Conservation (phyloP, 2,797 vertebrate species). For the Prionace glauca region DNA sequence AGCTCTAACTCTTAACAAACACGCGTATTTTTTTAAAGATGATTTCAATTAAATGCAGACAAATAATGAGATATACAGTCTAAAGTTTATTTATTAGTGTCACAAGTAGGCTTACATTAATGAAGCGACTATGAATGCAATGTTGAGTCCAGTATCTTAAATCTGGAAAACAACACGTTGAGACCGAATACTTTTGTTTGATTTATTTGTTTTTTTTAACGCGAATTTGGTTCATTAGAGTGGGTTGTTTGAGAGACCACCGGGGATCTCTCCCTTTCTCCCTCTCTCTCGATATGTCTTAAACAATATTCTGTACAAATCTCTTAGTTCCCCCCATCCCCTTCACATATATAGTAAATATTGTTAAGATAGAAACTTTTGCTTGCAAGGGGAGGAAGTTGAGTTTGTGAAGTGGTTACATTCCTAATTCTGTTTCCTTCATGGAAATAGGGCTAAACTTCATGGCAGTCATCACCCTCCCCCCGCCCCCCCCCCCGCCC, state of each 20-base stretch:
- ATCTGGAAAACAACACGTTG: too few relatives aligned
- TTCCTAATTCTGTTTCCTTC: background rate
- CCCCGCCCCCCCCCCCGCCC: background rate
- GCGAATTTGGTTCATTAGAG: background rate
- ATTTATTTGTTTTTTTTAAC: too few relatives aligned
- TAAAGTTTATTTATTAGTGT: too few relatives aligned
- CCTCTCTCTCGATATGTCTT: too few relatives aligned
- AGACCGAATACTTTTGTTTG: background rate
- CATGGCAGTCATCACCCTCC: background rate
- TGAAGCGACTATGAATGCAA: too few relatives aligned
- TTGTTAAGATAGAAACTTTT: background rate
- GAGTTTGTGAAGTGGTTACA: background rate
- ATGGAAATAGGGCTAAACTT: background rate
- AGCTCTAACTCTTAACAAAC: background rate
- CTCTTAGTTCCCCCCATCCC: background rate
- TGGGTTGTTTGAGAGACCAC: too few relatives aligned
- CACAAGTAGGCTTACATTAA: too few relatives aligned
- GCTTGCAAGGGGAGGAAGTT: background rate
- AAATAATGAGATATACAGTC: background rate
- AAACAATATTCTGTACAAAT: background rate
- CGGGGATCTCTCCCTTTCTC: too few relatives aligned
- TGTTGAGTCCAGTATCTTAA: too few relatives aligned
- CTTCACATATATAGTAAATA: too few relatives aligned
- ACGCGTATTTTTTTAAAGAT: background rate
- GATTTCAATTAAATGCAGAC: background rate